Base-by-base conservation (phyloP, 2,113 vertebrate genomes). In the Sitta europaea region DNA sequence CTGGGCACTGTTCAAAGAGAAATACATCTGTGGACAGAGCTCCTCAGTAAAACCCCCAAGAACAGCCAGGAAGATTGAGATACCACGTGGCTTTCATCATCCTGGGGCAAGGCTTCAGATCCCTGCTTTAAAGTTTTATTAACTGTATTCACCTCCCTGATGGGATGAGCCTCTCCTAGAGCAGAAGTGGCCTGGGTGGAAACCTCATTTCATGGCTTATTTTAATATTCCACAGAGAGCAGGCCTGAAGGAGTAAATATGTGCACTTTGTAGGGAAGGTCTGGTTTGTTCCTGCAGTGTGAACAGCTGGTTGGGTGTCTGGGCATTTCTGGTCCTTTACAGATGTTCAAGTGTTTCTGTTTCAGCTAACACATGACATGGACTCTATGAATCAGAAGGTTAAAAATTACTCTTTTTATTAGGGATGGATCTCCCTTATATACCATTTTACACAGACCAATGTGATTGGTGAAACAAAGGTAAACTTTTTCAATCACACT, bases 151-250 rank as follows among this genome's bases (percentile, higher is more conserved):
- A 77, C 78, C 92, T 48, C 58, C 86, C 86, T 92, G 91, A 80
- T 86, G 82, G 74, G 38, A 67, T 77, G 18, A 67, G n/a, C 33
- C 71, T 81, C 33, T 82, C 81, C 71, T 47, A 68, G 82, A 88
- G 85, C 68, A 92, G 70, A 85, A 75, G 36, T 20, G 47, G 63
- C 59, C 86, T 77, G 62, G 35, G 47, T 78, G 92, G 61, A 91
- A 91, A 84, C 75, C 90, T 96, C 74, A 89, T 97, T 88, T 93
- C 71, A 58, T 82, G 84, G 55, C 72, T 94, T 96, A 80, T 96
- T 97, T 74, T 97, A 96, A 80, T 96, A 91, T 74, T 93, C 72
- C 70, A 13, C 53, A 36, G 87, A 87, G 78, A 57, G 47, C 38
- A 36, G 85, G 42, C 55, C 63, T n/a, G 31, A 79, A 89, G 57